phyloP scores from a whole-genome alignment of 1,140 invertebrate species.

The Chionoecetes opilio region DNA sequence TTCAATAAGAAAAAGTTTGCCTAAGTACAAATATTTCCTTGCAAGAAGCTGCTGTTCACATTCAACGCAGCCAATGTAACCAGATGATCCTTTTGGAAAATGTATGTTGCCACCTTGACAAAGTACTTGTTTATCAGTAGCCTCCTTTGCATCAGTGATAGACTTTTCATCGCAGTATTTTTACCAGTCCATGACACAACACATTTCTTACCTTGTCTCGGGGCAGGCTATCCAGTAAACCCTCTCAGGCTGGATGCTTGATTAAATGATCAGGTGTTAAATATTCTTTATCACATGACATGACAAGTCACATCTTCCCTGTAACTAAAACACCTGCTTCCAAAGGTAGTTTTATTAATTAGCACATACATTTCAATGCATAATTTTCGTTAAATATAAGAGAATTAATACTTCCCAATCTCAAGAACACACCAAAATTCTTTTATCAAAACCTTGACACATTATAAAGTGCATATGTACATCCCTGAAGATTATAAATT shows the following conservation, averaged over 20 bases:
- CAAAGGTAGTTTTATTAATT: conserved; percentile 30
- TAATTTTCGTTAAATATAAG: neutral
- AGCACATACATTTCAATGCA: neutral
- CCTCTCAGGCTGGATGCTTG: neutral
- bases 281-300: neutral
- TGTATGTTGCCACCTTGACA: conserved; percentile 14
- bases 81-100: neutral
- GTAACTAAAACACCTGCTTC: neutral
- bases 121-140: neutral
- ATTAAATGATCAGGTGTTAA: neutral
- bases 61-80: neutral
- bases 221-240: neutral
- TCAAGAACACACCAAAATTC: neutral
- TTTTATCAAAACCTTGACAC: neutral
- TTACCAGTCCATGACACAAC: neutral
- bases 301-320: no score
- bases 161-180: neutral
- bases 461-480: neutral
- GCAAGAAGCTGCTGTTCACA: neutral
- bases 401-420: neutral
- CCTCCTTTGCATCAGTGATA: neutral
- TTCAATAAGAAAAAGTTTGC: conserved; percentile 38
- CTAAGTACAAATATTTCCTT: conserved; percentile 42
- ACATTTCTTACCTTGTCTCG: neutral
- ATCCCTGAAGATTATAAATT: conserved; percentile 14